Percentiles rank a stretch among this genome's conserved stretches.
phyloP scores from a whole-genome alignment of 2,888 invertebrate species.

The Escarpia spicata region DNA sequence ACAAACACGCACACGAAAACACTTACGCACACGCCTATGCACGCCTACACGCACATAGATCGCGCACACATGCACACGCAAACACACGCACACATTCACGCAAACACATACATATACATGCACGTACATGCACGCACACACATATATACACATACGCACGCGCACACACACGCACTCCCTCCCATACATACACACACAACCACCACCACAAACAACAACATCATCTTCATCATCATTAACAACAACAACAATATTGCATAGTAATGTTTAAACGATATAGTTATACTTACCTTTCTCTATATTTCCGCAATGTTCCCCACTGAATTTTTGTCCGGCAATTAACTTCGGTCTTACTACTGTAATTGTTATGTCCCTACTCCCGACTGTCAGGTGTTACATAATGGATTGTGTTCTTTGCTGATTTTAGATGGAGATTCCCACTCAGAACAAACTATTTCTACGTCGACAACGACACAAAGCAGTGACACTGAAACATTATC shows the following conservation, averaged over 20 bases:
- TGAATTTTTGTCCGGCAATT: too few species aligned
- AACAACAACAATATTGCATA: too few species aligned
- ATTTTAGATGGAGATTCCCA: not conserved
- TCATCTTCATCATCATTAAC: too few species aligned
- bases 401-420: not conserved
- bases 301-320: too few species aligned
- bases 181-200: too few species aligned
- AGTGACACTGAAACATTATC: not conserved
- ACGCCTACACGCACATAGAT: not conserved
- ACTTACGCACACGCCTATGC: not conserved
- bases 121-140: too few species aligned
- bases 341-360: too few species aligned
- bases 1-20: not conserved
- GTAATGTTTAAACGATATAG: too few species aligned
- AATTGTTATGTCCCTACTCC: not conserved
- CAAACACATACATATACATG: not conserved
- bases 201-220: too few species aligned
- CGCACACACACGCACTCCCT: too few species aligned
- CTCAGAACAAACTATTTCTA: not conserved
- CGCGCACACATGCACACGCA: not conserved
- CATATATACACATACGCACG: too few species aligned
- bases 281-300: too few species aligned
- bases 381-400: not conserved
- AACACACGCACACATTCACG: not conserved
- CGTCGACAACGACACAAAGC: not conserved